These are phyloP conservation scores for Sweltsa coloradensis DNA, from an alignment of 1,140 invertebrate species.

Conservation along the genomic window DNA sequence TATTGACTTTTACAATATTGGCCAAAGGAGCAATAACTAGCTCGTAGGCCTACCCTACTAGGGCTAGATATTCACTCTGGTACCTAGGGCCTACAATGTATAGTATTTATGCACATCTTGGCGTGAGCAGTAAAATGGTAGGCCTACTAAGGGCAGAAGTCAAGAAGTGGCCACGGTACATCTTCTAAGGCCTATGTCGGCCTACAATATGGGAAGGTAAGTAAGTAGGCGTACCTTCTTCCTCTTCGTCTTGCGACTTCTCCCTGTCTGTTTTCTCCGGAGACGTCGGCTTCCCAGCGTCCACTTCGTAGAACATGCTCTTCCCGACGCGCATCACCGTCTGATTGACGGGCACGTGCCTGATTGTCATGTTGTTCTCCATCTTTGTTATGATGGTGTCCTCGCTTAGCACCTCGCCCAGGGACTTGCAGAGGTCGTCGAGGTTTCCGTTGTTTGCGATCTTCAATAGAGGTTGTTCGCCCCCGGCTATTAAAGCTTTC, in stretches of 20 bases:
- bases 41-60: no score
- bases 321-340: constrained; percentile 18
- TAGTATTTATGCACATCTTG: no score
- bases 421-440: constrained; percentile 56
- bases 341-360: constrained; percentile 12
- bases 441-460: constrained; percentile 59
- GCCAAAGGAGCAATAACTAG: no score
- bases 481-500: constrained; percentile 5
- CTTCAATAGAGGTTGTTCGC: constrained; percentile 48
- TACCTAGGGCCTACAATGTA: no score
- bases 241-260: constrained; percentile 58
- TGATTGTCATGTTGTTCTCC: constrained; percentile 7
- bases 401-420: constrained; percentile 55
- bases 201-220: constrained; percentile 9
- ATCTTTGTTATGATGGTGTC: constrained; percentile 16
- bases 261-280: constrained; percentile 59
- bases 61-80: no score
- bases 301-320: constrained; percentile 33
- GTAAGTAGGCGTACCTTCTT: constrained; percentile 52
- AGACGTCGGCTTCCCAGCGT: constrained; percentile 12
- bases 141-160: no score
- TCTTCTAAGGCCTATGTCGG: constrained; percentile 1
- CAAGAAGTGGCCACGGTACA: no score
- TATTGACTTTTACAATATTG: no score
- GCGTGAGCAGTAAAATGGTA: no score